A percentile compares a stretch with the other conserved stretches of the same genome.
These are phyloP conservation scores for Petrocephalus zakoni DNA, from an alignment of 2,113 vertebrate species.

Conservation along the genomic window DNA sequence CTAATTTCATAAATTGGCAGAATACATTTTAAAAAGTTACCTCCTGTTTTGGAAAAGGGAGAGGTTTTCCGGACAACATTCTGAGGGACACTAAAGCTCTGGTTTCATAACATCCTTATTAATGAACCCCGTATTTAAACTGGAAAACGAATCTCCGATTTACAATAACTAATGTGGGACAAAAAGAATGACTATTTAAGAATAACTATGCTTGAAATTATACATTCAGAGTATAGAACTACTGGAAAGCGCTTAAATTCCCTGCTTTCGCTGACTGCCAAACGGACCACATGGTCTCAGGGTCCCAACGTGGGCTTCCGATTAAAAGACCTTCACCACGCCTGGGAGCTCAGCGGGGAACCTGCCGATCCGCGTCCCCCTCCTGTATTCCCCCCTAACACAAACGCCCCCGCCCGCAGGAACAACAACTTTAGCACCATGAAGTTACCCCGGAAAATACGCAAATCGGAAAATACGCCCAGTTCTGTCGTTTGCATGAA, in stretches of 20 bases:
- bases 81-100: background rate
- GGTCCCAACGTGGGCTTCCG: background rate
- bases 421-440: background rate
- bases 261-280: background rate
- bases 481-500: background rate
- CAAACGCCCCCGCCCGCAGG: background rate
- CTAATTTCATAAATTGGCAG: background rate
- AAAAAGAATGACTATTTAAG: background rate
- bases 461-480: background rate
- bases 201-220: background rate
- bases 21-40: background rate
- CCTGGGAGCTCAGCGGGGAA: background rate
- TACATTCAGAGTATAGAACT: background rate
- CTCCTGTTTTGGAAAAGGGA: background rate
- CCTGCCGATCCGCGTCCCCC: background rate
- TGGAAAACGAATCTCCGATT: background rate
- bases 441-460: too few species aligned
- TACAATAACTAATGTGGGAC: background rate
- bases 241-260: background rate
- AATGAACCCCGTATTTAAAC: background rate
- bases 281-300: background rate
- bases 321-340: background rate
- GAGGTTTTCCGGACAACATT: background rate
- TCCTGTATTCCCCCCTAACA: background rate
- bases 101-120: background rate